Evolutionary conservation across 1,140 invertebrate genomes (phyloP).

Genomic region (Drosophila rufa): DNA sequence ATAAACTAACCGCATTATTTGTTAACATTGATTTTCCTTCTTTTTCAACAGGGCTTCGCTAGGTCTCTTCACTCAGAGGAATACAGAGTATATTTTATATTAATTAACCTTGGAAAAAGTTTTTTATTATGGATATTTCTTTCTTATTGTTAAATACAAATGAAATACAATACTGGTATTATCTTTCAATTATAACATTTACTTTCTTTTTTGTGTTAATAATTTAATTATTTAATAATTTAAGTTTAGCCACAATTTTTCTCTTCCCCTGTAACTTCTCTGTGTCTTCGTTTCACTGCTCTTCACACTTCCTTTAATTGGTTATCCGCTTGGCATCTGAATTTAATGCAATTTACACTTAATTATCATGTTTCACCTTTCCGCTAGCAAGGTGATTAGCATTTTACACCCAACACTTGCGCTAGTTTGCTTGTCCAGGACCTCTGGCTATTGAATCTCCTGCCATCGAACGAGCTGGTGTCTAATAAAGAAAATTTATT

Average conservation of each 20-base stretch:
- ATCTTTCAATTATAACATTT: background rate
- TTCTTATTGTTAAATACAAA: background rate
- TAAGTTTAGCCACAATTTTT: background rate
- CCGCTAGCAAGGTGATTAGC: slow-evolving; percentile 7
- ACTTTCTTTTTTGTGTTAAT: background rate
- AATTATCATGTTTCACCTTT: slow-evolving; percentile 13
- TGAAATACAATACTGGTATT: background rate
- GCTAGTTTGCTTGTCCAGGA: background rate
- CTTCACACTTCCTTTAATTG: slow-evolving; percentile 5
- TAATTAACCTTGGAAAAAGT: too few relatives aligned
- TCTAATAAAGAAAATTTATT: background rate
- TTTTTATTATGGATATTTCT: background rate
- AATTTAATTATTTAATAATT: slow-evolving; percentile 10
- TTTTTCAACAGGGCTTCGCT: slow-evolving; percentile 1
- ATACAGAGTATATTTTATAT: slow-evolving; percentile 1
- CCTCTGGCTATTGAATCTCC: background rate
- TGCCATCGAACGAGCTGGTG: background rate
- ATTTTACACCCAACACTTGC: slow-evolving; percentile 9
- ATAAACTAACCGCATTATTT: slow-evolving; percentile 49
- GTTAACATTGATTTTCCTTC: slow-evolving; percentile 15
- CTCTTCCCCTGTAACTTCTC: background rate
- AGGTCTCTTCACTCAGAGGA: slow-evolving; percentile 3
- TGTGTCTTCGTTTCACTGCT: background rate
- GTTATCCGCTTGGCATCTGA: background rate
- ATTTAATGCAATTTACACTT: slow-evolving; percentile 15